Evolutionary conservation across 2,888 invertebrate species (phyloP), one percentile per base, ranked within the genome.

Genomic region (Cataglyphis rosenhaueri): DNA sequence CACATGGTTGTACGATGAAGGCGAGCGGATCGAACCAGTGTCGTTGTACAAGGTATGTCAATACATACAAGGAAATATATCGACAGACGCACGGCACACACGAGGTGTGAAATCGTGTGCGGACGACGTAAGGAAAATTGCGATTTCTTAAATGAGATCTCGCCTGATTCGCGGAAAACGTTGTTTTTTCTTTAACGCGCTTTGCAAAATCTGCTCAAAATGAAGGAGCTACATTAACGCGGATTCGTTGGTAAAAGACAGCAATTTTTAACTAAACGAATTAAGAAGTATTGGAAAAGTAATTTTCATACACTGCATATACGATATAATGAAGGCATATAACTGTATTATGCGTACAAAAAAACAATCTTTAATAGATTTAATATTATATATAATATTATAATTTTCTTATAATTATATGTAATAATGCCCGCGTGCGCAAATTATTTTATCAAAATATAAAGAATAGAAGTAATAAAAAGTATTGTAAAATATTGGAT

Each of bases 211-310:
- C 32, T 25, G 48, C 52, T 68, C n/a, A 8, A 41, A 15, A 1
- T 10, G 21, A 68, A 57, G 21, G 15, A n/a, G 55, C 48, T 61
- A 21, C 9, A 25, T 35, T 66, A 29, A 48, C 29, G 29, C 9
- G 10, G 21, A 15, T 0, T 35, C 44, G 38, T 61, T 61, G 44
- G 8, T 25, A 25, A 12, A n/a, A n/a, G 15, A 8, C 18, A 35
- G 18, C 3, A n/a, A 55, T 90, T 90, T 89, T 86, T 87, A 84
- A 75, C 83, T 84, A 85, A 73, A 66, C 48, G 4, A 21, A 52
- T 64, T 74, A 55, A 48, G 12, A 55, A 83, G 61, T 75, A 62
- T 41, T 35, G 38, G 15, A 38, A 62, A 44, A 68, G n/a, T 64
- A 44, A 41, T 12, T 66, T 65, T 1, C 25, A 38, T 38, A 8